A percentile compares a stretch with the other conserved stretches of the same genome.
These are phyloP conservation scores for Pteropus rufus DNA, from an alignment of 2,797 vertebrate species.

Conservation along the genomic window DNA sequence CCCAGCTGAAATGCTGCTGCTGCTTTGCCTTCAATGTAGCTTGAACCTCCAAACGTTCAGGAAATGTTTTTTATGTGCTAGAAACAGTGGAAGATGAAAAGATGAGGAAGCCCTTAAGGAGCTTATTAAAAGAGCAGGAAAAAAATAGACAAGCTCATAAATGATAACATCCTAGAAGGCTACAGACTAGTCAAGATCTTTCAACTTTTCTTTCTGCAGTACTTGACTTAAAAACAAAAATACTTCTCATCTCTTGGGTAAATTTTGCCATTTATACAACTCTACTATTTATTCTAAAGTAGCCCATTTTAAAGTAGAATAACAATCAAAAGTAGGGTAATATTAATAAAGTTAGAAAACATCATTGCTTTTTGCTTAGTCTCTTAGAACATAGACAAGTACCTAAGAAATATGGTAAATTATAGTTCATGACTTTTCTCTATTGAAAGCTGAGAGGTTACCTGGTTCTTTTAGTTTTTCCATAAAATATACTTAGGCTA, in stretches of 20 bases:
- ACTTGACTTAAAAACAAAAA: not conserved
- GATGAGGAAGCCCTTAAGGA: not conserved
- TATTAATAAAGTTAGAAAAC: not conserved
- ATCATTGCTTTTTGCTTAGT: not conserved
- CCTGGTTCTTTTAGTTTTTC: not conserved
- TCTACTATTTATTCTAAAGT: constrained; percentile 32
- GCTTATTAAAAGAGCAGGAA: not conserved
- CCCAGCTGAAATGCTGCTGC: not conserved
- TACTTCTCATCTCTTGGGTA: constrained; percentile 2
- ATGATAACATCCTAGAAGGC: not conserved
- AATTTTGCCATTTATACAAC: not conserved
- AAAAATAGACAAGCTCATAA: not conserved
- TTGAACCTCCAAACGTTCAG: constrained; percentile 6
- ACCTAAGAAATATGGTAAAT: not conserved
- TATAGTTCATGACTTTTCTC: not conserved
- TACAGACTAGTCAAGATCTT: not conserved
- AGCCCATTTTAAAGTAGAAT: not conserved
- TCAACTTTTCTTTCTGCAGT: not conserved
- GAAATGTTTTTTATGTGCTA: not conserved
- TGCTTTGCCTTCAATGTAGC: not conserved
- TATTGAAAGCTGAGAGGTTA: not conserved
- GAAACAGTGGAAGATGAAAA: not conserved
- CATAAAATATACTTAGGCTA: not conserved
- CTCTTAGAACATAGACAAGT: not conserved
- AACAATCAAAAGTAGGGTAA: constrained; percentile 3